These are phyloP conservation scores for Melanogrammus aeglefinus DNA, from an alignment of 2,797 vertebrate genomes.

Conservation along the genomic window DNA sequence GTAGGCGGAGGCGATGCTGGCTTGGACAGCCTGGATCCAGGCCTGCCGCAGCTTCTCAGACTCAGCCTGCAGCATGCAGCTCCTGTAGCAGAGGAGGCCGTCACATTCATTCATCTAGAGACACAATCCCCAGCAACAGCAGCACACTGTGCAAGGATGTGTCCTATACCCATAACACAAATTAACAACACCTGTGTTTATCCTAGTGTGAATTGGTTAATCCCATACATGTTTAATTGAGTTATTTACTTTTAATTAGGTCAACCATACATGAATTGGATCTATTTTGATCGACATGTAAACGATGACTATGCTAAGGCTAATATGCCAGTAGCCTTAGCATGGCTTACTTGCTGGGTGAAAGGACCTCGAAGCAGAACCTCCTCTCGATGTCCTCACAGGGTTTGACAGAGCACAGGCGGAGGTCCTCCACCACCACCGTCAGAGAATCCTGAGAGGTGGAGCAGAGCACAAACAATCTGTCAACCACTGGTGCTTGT, in stretches of 20 bases:
- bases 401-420: constrained; percentile 93
- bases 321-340: neutral
- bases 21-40: constrained; percentile 96
- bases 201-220: neutral
- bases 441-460: constrained; percentile 86
- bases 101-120: neutral
- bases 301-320: neutral
- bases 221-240: neutral
- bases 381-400: constrained; percentile 96
- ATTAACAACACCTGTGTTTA: too few species aligned
- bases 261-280: neutral
- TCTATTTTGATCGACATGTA: neutral
- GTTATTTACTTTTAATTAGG: neutral
- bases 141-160: neutral
- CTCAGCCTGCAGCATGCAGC: constrained; percentile 98
- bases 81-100: constrained; percentile 73
- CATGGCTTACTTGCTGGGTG: constrained; percentile 88
- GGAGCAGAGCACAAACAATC: constrained; percentile 23
- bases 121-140: neutral
- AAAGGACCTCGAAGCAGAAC: constrained; percentile 98
- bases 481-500: neutral
- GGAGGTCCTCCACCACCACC: constrained; percentile 93
- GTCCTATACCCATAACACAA: neutral
- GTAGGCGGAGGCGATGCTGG: constrained; percentile 96
- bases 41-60: constrained; percentile 91